Evolutionary conservation across 2,113 vertebrate genomes (phyloP), one percentile per base, ranked within the genome.

Genomic region (Andinoacara biseriatus): DNA sequence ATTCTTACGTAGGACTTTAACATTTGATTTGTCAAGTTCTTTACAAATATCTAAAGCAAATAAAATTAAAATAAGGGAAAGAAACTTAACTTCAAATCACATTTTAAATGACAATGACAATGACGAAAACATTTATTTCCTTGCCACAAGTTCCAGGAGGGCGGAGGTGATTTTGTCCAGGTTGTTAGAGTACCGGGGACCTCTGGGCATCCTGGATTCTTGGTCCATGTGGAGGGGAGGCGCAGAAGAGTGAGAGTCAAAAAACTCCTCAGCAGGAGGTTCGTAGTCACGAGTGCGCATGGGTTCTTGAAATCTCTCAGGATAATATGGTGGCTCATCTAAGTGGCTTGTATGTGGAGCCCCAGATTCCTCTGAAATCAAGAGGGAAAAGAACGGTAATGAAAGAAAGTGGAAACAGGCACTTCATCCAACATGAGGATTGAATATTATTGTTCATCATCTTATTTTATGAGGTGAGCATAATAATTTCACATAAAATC

Each of bases 81-180:
- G 4, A 11, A 29, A 49, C 49, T 33, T 24, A 58, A 58, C 10
- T 38, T 9, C 8, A 58, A 62, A 58, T 74, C 1, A 22, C 18
- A 4, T 61, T 74, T 77, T 67, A 13, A 72, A 57, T 58, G 67
- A 11, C 40, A 17, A 52, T 52, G 18, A 46, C 43, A 76, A 79
- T 11, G 81, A 90, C 90, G 15, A 10, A 38, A 3, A 18, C 2
- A 35, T 54, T 78, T 85, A 91, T 92, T 95, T 95, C 75, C 93
- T 94, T 75, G 92, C 75, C 31, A 96, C 94, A 26, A 95, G 91
- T 77, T 95, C 93, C 58, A 96, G 76, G 33, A 96, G 93, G 4
- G 95, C 95, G 20, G 93, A 95, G 29, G 94, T 95, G 56, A 96
- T 94, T 89, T 96, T 96, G 62, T 95, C 91, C 17, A 96, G 90